phyloP scores from a whole-genome alignment of 2,888 invertebrate species.

The Tuta absoluta region DNA sequence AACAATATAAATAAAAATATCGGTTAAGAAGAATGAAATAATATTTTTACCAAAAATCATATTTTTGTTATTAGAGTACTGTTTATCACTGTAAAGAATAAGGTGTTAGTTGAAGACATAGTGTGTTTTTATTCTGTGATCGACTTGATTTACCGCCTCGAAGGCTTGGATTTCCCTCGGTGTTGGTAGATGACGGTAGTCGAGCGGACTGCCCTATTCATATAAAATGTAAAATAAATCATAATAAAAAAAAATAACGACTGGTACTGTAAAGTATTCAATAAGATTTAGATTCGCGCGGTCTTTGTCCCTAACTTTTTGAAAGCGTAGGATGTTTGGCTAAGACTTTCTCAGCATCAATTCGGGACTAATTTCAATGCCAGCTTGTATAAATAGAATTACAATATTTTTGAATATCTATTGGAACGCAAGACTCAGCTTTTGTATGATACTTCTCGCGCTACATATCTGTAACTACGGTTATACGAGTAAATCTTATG shows the following conservation, averaged over 20 bases:
- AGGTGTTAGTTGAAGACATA: conserved; percentile 62
- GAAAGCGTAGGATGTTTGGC: conserved; percentile 42
- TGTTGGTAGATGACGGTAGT: conserved; percentile 40
- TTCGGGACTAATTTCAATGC: conserved; percentile 13
- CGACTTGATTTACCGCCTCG: conserved; percentile 59
- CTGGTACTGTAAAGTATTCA: conserved; percentile 54
- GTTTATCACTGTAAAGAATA: conserved; percentile 59
- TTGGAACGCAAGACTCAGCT: conserved; percentile 48
- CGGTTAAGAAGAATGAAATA: conserved; percentile 62
- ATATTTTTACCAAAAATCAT: conserved; percentile 74
- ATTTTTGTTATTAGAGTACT: conserved; percentile 74
- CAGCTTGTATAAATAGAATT: conserved; percentile 27
- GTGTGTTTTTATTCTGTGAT: conserved; percentile 72
- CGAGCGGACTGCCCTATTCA: conserved; percentile 35
- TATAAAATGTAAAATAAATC: conserved; percentile 40
- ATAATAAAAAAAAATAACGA: conserved; percentile 49
- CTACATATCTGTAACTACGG: conserved; percentile 66
- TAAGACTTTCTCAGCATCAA: conserved; percentile 30
- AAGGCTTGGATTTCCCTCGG: conserved; percentile 51
- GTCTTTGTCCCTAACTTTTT: conserved; percentile 35
- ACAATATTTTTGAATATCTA: conserved; percentile 33
- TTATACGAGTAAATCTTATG: conserved; percentile 10
- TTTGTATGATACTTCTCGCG: conserved; percentile 60
- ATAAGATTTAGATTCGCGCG: conserved; percentile 44
- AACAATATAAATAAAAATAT: conserved; percentile 61